Evolutionary conservation across 1,140 invertebrate species (phyloP), one percentile per base, ranked within the genome.

Genomic region (Polypedilum vanderplanki): DNA sequence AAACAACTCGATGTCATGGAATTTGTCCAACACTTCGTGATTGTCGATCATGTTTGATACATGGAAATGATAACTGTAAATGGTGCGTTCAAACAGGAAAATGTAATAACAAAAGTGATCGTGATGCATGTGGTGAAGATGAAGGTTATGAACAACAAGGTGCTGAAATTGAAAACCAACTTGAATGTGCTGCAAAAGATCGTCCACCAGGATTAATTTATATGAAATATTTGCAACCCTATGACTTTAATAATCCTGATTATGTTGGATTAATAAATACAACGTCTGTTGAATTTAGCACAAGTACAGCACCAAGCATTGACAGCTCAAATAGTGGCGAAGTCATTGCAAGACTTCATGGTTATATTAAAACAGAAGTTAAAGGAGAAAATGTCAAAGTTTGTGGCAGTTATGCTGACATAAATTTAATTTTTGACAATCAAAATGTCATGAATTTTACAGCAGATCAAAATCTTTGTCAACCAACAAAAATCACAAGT

Each of bases 41-140:
- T 81, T 98, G 96, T 81, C 91, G 95, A 79, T 90, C 94, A 0
- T 98, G 96, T 83, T 83, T 95, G 33, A 91, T 90, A 77, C 91
- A 93, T 77, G 92, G 88, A 9, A 83, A 80, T 1, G 89, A 90
- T 57, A 89, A 93, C 74, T 97, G 95, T 82, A 92, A 89, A 20
- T 97, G 95, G 95, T 96, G 94, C 81, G 94, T 96, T 0, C 93
- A 96, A 80, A 95, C 95, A 79, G 93, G 93, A 0, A 85, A 89
- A n/a, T 96, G 95, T 81, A 93, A 95, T 82, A 90, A 92, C 78
- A 90, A 90, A 79, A 90, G 94, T 80, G 91, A 93, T 81, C 93
- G 91, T 78, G 92, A 92, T 0, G 90, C 92, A 3, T 94, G 91
- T 79, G 91, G 91, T 0, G 92, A 93, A 79, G 91, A 92, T 78